Percentiles rank a stretch among this genome's conserved stretches.
Evolutionary conservation across 1,140 invertebrate species (phyloP).

Genomic region (Cyclargus thomasi): DNA sequence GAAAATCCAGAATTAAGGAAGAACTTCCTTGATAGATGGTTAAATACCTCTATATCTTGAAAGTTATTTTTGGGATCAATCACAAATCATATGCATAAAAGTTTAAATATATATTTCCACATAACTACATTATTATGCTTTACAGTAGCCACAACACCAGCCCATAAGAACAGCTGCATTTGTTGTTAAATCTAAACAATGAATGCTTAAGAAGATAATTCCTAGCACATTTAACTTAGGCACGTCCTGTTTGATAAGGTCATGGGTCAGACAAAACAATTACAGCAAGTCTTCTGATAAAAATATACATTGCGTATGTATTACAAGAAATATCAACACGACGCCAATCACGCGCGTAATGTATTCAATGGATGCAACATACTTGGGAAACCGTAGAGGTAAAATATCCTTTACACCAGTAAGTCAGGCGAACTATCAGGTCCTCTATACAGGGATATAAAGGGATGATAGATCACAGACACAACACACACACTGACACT

Average conservation of each 20-base stretch:
- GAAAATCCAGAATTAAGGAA: background rate
- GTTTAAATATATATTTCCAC: too few species aligned
- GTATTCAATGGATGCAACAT: slow-evolving; percentile 28
- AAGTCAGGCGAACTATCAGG: slow-evolving; percentile 29
- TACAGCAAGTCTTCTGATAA: slow-evolving; percentile 1
- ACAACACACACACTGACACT: slow-evolving; percentile 31
- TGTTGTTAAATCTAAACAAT: too few species aligned
- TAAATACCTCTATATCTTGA: background rate
- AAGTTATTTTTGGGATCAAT: too few species aligned
- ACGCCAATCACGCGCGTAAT: background rate
- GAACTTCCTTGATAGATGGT: background rate
- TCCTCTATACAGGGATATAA: slow-evolving; percentile 43
- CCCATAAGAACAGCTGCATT: too few species aligned
- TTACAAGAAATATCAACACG: background rate
- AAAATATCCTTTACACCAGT: background rate
- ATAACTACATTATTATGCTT: too few species aligned
- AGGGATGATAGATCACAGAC: slow-evolving; percentile 46
- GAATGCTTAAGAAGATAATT: background rate
- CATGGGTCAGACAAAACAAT: background rate
- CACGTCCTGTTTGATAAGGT: background rate
- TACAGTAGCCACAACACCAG: too few species aligned
- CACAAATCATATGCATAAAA: too few species aligned
- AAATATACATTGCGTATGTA: slow-evolving; percentile 6
- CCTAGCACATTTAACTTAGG: too few species aligned
- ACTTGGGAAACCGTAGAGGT: slow-evolving; percentile 22